Evolutionary conservation across 2,113 vertebrate genomes (phyloP).

Genomic region (Oreochromis niloticus): DNA sequence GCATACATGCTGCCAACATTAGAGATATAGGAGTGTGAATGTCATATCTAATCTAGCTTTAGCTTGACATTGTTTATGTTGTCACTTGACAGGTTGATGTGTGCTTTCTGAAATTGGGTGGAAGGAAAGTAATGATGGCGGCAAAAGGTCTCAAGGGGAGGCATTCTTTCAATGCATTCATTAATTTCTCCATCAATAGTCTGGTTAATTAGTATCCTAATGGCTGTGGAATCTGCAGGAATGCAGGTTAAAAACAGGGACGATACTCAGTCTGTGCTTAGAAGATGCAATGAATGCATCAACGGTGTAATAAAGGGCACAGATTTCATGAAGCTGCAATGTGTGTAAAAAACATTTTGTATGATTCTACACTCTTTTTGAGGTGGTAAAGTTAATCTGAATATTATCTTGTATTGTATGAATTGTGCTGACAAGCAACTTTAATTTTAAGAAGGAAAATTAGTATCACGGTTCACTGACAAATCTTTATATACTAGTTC

Average conservation of each 20-base stretch:
- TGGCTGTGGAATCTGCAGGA: constrained; percentile 2
- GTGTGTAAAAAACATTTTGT: not conserved
- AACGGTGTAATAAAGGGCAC: not conserved
- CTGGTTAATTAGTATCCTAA: constrained; percentile 32
- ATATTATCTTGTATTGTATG: not conserved
- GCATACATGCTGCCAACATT: not conserved
- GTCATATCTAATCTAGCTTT: constrained; percentile 8
- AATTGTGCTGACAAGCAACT: not conserved
- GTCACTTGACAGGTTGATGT: constrained; percentile 30
- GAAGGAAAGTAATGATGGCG: constrained; percentile 20
- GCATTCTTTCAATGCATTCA: constrained; percentile 25
- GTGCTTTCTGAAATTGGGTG: constrained; percentile 27
- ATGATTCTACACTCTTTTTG: not conserved
- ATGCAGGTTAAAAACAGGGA: not conserved
- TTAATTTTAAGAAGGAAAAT: not conserved
- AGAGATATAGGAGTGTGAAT: not conserved
- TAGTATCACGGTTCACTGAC: not conserved
- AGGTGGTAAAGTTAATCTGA: not conserved
- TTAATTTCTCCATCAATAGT: constrained; percentile 30
- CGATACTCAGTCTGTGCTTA: not conserved
- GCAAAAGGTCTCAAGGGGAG: not conserved
- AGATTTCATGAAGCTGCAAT: not conserved
- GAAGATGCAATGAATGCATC: not conserved
- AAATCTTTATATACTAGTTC: not conserved
- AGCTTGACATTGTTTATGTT: constrained; percentile 44